Evolutionary conservation across 2,113 vertebrate species (phyloP).

Genomic region (Oncorhynchus mykiss): DNA sequence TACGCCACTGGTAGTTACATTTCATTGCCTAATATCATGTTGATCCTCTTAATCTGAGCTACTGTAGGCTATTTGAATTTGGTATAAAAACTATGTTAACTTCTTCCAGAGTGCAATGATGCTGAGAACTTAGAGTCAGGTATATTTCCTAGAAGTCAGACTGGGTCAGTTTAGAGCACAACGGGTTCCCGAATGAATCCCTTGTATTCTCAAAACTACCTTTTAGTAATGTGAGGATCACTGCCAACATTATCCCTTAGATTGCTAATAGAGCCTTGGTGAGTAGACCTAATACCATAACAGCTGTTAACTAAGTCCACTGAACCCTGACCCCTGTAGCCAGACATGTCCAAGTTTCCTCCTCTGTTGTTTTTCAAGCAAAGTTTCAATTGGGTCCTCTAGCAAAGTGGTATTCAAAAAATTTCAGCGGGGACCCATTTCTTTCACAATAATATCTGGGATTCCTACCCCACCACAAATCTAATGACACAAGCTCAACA

Average conservation of each 20-base stretch:
- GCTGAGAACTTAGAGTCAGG: background rate
- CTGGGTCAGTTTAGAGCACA: background rate
- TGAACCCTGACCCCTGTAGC: constrained; percentile 41
- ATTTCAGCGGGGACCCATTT: too few species aligned
- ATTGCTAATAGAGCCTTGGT: background rate
- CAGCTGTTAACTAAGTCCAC: background rate
- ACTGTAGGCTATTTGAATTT: background rate
- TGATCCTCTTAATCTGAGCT: background rate
- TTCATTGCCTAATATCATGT: constrained; percentile 3
- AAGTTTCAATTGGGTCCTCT: constrained; percentile 19
- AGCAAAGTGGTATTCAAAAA: too few species aligned
- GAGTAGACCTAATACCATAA: background rate
- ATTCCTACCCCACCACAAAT: too few species aligned
- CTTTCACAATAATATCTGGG: too few species aligned
- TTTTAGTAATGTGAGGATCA: background rate
- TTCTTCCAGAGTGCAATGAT: constrained; percentile 2
- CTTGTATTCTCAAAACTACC: background rate
- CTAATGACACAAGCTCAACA: too few species aligned
- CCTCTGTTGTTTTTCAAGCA: constrained; percentile 24
- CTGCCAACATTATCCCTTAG: background rate
- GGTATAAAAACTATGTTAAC: background rate
- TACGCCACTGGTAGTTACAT: background rate
- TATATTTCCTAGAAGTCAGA: constrained; percentile 2
- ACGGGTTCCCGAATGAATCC: too few species aligned
- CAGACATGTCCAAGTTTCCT: constrained; percentile 62